Percentiles rank a stretch among this genome's conserved stretches.
phyloP scores from a whole-genome alignment of 2,797 vertebrate species.

The Paramormyrops hopkinsi region DNA sequence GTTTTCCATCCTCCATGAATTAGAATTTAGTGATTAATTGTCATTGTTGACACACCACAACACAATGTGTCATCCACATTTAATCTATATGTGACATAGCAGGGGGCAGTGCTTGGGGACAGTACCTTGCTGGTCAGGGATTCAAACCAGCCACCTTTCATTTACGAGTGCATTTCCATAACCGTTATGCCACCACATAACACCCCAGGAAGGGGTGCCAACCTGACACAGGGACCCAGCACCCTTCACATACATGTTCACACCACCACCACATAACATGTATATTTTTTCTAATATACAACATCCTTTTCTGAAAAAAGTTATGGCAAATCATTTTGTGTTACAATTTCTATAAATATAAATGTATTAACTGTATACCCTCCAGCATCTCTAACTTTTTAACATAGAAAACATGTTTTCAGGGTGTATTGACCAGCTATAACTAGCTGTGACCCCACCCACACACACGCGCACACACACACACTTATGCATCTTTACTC shows the following conservation, averaged over 20 bases:
- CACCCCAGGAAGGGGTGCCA: not conserved
- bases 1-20: not conserved
- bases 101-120: no score
- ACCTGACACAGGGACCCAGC: not conserved
- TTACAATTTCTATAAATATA: not conserved
- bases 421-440: not conserved
- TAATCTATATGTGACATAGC: no score
- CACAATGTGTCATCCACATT: no score
- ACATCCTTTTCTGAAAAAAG: not conserved
- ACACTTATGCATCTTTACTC: not conserved
- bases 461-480: no score
- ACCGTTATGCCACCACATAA: no score
- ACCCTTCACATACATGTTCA: not conserved
- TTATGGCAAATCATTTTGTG: not conserved
- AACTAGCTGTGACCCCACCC: not conserved
- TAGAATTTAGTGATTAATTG: no score
- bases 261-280: not conserved
- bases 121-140: no score
- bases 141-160: no score
- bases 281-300: not conserved
- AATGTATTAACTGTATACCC: not conserved
- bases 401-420: not conserved
- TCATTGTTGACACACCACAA: no score
- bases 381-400: not conserved
- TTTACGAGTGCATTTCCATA: no score